phyloP scores from a whole-genome alignment of 2,888 invertebrate species.

The Brenthis hecate region DNA sequence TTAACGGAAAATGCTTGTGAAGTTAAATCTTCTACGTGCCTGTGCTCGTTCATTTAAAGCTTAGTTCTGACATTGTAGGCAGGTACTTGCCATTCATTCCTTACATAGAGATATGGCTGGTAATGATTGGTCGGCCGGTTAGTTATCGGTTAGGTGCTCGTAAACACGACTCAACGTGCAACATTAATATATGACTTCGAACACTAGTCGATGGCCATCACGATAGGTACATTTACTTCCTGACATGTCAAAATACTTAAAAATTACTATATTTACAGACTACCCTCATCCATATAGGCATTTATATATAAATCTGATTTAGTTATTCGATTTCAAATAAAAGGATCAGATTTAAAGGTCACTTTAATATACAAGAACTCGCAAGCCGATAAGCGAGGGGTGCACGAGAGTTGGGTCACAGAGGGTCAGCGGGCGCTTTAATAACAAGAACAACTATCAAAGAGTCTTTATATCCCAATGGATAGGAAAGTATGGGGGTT shows the following conservation, averaged over 20 bases:
- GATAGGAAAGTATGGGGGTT: conserved; percentile 44
- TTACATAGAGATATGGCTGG: conserved; percentile 75
- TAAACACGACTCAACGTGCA: conserved; percentile 74
- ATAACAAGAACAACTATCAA: conserved; percentile 53
- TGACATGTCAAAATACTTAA: conserved; percentile 46
- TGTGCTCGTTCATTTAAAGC: conserved; percentile 64
- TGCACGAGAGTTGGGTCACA: conserved; percentile 51
- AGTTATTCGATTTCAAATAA: conserved; percentile 26
- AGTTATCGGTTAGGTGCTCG: conserved; percentile 76
- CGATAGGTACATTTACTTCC: conserved; percentile 64
- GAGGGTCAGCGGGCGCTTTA: conserved; percentile 68
- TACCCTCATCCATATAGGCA: background rate
- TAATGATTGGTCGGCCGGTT: conserved; percentile 71
- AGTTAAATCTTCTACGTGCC: conserved; percentile 68
- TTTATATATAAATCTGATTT: conserved; percentile 26
- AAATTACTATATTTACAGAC: conserved; percentile 9
- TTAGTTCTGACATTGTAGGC: conserved; percentile 67
- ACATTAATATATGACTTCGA: conserved; percentile 70
- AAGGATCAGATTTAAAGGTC: conserved; percentile 27
- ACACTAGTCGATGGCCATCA: conserved; percentile 73
- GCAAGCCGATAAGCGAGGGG: conserved; percentile 47
- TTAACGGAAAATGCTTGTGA: conserved; percentile 61
- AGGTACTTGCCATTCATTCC: conserved; percentile 76
- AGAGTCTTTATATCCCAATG: conserved; percentile 49
- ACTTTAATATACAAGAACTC: conserved; percentile 28